Percentiles rank a stretch among this genome's conserved stretches.
Evolutionary conservation across 2,113 vertebrate species (phyloP).

Genomic region (Columba livia): DNA sequence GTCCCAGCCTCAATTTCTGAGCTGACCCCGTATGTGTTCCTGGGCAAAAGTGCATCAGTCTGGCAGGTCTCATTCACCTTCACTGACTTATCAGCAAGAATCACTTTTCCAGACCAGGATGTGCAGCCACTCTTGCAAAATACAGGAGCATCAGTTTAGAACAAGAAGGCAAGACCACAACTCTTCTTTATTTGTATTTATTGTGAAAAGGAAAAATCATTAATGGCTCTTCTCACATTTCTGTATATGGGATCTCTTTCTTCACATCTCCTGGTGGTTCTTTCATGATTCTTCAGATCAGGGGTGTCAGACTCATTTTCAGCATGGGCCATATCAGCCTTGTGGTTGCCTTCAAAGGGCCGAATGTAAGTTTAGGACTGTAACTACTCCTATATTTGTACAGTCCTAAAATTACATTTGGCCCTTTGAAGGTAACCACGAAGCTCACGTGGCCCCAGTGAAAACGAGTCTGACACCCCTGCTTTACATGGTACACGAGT

Average conservation of each 20-base stretch:
- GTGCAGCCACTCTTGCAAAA: neutral
- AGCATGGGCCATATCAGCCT: too few relatives aligned
- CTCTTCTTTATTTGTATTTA: neutral
- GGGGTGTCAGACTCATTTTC: too few relatives aligned
- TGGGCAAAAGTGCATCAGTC: neutral
- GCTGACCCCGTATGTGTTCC: accelerated
- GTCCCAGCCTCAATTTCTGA: neutral
- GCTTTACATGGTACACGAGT: neutral
- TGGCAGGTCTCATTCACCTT: neutral
- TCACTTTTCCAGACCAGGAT: neutral
- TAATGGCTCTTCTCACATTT: neutral
- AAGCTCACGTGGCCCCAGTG: too few relatives aligned
- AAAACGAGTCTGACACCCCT: too few relatives aligned
- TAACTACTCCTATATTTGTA: too few relatives aligned
- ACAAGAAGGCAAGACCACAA: neutral
- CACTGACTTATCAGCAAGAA: neutral
- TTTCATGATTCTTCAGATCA: neutral
- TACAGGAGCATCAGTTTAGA: neutral
- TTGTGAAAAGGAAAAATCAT: neutral
- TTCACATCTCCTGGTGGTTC: neutral
- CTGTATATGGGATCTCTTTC: neutral
- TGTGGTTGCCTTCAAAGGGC: too few relatives aligned
- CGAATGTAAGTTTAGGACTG: too few relatives aligned
- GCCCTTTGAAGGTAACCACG: too few relatives aligned
- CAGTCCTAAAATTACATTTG: too few relatives aligned